These are phyloP conservation scores for Brotula barbata DNA, from an alignment of 2,797 vertebrate genomes.

Conservation along the genomic window DNA sequence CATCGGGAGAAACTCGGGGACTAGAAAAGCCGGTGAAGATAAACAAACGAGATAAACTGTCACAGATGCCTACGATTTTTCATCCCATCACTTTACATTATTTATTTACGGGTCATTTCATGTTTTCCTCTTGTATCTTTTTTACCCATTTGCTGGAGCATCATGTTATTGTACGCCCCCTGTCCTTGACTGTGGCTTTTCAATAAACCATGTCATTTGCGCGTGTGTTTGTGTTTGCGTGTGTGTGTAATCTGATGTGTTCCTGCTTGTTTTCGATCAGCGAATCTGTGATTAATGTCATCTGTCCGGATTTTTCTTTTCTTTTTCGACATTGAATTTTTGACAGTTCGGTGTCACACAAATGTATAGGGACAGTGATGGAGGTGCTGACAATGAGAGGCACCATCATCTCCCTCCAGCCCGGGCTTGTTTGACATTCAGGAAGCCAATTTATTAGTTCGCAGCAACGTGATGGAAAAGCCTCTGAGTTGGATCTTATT, in stretches of 20 bases:
- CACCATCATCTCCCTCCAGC: too few relatives aligned
- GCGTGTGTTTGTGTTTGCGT: too few relatives aligned
- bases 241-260: constrained; percentile 14
- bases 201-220: constrained; percentile 31
- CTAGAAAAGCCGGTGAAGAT: neutral
- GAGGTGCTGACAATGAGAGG: constrained; percentile 4
- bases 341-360: constrained; percentile 36
- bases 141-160: neutral
- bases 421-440: constrained; percentile 59
- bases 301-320: neutral
- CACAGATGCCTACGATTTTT: neutral
- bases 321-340: constrained; percentile 17
- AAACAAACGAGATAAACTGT: constrained; percentile 6
- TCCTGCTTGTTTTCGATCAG: constrained; percentile 8
- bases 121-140: neutral
- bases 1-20: neutral
- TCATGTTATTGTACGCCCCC: neutral
- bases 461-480: constrained; percentile 27
- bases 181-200: constrained; percentile 23
- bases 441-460: constrained; percentile 45
- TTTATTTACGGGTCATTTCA: neutral
- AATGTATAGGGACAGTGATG: constrained; percentile 9
- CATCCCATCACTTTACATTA: neutral
- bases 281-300: constrained; percentile 26
- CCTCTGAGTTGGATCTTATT: constrained; percentile 41